Conservation (phyloP, 2,888 invertebrate species). For the Macrophya alboannulata region DNA sequence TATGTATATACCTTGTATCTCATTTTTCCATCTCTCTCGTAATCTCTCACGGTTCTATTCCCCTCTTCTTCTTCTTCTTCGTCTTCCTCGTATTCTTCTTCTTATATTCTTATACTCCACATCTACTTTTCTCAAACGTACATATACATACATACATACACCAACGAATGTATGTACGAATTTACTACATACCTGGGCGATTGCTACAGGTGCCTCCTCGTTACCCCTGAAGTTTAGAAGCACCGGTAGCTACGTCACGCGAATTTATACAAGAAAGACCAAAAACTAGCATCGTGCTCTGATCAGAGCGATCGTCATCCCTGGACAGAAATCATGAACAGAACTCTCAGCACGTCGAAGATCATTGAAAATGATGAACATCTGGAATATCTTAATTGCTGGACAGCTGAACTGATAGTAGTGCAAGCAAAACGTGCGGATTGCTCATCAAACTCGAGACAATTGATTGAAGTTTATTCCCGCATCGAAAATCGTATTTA, state of each 20-base stretch:
- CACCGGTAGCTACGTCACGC: conserved; percentile 39
- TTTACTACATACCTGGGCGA: not conserved
- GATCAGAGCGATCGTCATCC: not conserved
- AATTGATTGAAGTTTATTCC: not conserved
- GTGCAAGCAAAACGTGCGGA: too few relatives aligned
- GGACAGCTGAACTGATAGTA: too few relatives aligned
- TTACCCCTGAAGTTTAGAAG: not conserved
- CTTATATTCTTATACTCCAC: not conserved
- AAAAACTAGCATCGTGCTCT: not conserved
- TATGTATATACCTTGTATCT: conserved; percentile 49
- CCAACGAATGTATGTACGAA: not conserved
- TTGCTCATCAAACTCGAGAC: not conserved
- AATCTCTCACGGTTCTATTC: conserved; percentile 7
- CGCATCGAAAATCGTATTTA: not conserved
- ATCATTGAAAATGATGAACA: not conserved
- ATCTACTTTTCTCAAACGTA: not conserved
- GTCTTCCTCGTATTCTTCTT: not conserved
- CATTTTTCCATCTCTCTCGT: conserved; percentile 55
- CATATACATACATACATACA: not conserved
- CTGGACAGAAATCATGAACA: not conserved
- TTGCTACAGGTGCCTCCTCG: conserved; percentile 35
- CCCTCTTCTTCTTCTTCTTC: not conserved
- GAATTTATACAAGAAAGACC: not conserved
- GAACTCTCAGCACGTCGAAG: not conserved
- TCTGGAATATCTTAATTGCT: not conserved